Conservation (phyloP, 2,888 invertebrate genomes). For the Drosophila dives region DNA sequence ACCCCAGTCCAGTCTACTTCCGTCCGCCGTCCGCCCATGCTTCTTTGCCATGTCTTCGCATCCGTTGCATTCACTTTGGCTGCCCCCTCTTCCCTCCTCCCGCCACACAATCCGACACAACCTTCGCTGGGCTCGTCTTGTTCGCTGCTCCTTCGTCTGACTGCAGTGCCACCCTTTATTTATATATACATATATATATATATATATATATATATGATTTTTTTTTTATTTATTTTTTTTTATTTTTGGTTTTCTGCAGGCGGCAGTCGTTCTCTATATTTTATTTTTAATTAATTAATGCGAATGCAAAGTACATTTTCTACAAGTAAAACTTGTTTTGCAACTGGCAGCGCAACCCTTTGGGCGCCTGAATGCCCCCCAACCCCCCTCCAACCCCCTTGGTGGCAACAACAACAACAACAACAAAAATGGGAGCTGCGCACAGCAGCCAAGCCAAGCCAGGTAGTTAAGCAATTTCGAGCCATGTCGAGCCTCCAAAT, state of each 20-base stretch:
- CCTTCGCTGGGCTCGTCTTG: slow-evolving; percentile 48
- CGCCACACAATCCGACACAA: background rate
- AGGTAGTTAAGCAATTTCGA: slow-evolving; percentile 42
- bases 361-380: slow-evolving; percentile 30
- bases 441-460: slow-evolving; percentile 20
- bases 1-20: slow-evolving; percentile 55
- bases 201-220: slow-evolving; percentile 4
- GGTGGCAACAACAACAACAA: slow-evolving; percentile 4
- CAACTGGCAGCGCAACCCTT: slow-evolving; percentile 73
- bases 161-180: slow-evolving; percentile 66
- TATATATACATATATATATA: slow-evolving; percentile 13
- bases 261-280: slow-evolving; percentile 65
- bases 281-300: slow-evolving; percentile 84
- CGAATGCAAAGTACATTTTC: slow-evolving; percentile 83
- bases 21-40: slow-evolving; percentile 64
- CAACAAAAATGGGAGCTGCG: slow-evolving; percentile 33
- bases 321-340: slow-evolving; percentile 82
- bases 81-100: slow-evolving; percentile 4
- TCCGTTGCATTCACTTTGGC: slow-evolving; percentile 76
- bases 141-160: slow-evolving; percentile 52
- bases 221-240: slow-evolving; percentile 7
- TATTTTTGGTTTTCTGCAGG: slow-evolving; percentile 46
- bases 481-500: slow-evolving; percentile 70
- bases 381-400: background rate
- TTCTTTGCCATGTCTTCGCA: slow-evolving; percentile 81